phyloP scores from a whole-genome alignment of 2,797 vertebrate species.

The Pangasius krempfi region DNA sequence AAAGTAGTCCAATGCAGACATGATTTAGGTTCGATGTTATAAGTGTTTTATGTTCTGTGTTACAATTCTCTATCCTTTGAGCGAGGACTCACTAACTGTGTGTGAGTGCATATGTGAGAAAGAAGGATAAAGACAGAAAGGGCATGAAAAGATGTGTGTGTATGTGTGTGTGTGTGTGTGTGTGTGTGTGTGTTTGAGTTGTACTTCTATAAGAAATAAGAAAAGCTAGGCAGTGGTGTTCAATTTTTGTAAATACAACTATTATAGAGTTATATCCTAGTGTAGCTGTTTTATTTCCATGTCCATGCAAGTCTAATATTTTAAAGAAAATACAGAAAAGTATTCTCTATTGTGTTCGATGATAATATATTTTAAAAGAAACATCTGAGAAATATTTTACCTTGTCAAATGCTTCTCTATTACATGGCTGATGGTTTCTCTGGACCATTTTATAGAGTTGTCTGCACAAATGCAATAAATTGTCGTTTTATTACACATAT shows the following conservation, averaged over 20 bases:
- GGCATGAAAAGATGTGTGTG: neutral
- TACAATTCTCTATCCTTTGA: constrained; percentile 49
- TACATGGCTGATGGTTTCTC: constrained; percentile 81
- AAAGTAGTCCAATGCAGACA: constrained; percentile 59
- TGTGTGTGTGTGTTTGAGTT: constrained; percentile 38
- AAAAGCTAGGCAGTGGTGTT: constrained; percentile 43
- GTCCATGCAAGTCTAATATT: constrained; percentile 74
- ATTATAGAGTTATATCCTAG: constrained; percentile 64
- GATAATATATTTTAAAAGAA: constrained; percentile 69
- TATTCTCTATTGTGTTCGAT: constrained; percentile 73
- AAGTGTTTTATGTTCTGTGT: constrained; percentile 56
- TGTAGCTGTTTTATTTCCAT: constrained; percentile 77
- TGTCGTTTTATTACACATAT: constrained; percentile 87
- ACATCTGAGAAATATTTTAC: constrained; percentile 65
- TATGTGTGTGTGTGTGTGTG: constrained; percentile 20
- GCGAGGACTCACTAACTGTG: constrained; percentile 20
- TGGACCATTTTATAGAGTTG: constrained; percentile 86
- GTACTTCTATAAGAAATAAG: constrained; percentile 46
- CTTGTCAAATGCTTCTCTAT: constrained; percentile 82
- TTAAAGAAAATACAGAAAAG: constrained; percentile 62
- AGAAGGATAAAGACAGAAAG: constrained; percentile 5
- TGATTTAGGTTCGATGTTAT: constrained; percentile 50
- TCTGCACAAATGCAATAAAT: constrained; percentile 91
- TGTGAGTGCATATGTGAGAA: constrained; percentile 31
- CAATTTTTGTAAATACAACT: constrained; percentile 65